A percentile compares a stretch with the other conserved stretches of the same genome.
phyloP scores from a whole-genome alignment of 2,888 invertebrate genomes.

The Clitarchus hookeri region DNA sequence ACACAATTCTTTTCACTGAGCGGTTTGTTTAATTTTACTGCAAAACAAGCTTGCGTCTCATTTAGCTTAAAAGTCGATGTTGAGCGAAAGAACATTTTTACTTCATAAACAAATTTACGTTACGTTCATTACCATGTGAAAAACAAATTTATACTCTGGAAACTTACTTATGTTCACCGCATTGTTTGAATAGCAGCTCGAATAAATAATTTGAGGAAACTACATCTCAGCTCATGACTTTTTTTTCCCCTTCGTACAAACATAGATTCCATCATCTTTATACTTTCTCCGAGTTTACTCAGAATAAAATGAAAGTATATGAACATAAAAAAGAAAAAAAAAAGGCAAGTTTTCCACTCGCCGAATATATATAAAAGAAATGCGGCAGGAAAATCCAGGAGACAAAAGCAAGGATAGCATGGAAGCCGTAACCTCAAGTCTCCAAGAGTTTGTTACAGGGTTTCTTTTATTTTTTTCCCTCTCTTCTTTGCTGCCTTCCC shows the following conservation, averaged over 20 bases:
- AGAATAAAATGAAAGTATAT: background rate
- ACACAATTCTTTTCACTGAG: too few relatives aligned
- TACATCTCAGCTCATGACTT: background rate
- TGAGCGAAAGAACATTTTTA: too few relatives aligned
- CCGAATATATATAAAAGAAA: background rate
- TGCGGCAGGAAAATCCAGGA: background rate
- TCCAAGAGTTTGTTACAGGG: slow-evolving; percentile 22
- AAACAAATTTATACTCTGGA: background rate
- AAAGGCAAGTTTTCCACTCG: background rate
- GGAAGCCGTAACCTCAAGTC: slow-evolving; percentile 17
- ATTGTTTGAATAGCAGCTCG: background rate
- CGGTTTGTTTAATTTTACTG: too few relatives aligned
- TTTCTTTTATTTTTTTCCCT: slow-evolving; percentile 17
- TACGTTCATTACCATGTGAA: background rate
- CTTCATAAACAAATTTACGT: background rate
- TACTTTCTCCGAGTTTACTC: background rate
- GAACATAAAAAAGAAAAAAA: background rate
- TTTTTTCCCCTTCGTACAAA: background rate
- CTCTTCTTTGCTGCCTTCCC: slow-evolving; percentile 2
- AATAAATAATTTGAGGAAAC: background rate
- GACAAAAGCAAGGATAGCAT: slow-evolving; percentile 20
- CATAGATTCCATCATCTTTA: background rate
- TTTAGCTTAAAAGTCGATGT: too few relatives aligned
- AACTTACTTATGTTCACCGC: background rate
- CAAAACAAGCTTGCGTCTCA: too few relatives aligned